phyloP scores from a whole-genome alignment of 2,797 vertebrate species.

The Artibeus lituratus region DNA sequence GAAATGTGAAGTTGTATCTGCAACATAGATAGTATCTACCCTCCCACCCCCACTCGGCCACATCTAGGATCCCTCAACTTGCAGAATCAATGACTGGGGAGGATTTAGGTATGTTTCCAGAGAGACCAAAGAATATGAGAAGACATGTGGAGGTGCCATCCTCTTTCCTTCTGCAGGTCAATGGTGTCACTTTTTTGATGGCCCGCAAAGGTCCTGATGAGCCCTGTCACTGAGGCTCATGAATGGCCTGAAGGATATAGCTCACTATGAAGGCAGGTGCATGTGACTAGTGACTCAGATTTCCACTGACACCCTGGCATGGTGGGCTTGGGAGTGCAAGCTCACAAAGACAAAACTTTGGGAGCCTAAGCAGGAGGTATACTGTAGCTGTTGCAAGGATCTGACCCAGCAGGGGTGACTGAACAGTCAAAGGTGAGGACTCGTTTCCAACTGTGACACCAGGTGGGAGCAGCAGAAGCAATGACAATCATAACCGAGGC shows the following conservation, averaged over 20 bases:
- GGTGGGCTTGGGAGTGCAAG: neutral
- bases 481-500: neutral
- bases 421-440: neutral
- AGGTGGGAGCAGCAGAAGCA: neutral
- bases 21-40: neutral
- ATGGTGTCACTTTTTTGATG: neutral
- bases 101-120: neutral
- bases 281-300: neutral
- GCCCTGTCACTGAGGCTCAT: neutral
- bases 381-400: neutral
- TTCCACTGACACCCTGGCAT: neutral
- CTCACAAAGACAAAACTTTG: neutral
- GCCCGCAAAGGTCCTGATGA: neutral
- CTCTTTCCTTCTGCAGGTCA: neutral
- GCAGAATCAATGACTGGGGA: neutral
- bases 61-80: neutral
- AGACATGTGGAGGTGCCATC: neutral
- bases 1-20: neutral
- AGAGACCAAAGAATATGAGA: neutral
- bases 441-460: neutral
- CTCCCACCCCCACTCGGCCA: rapidly evolving
- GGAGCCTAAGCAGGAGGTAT: neutral
- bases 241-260: neutral
- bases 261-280: neutral
- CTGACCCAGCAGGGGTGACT: neutral